Conservation (phyloP, 2,113 vertebrate genomes). For the Chloroceryle aenea region DNA sequence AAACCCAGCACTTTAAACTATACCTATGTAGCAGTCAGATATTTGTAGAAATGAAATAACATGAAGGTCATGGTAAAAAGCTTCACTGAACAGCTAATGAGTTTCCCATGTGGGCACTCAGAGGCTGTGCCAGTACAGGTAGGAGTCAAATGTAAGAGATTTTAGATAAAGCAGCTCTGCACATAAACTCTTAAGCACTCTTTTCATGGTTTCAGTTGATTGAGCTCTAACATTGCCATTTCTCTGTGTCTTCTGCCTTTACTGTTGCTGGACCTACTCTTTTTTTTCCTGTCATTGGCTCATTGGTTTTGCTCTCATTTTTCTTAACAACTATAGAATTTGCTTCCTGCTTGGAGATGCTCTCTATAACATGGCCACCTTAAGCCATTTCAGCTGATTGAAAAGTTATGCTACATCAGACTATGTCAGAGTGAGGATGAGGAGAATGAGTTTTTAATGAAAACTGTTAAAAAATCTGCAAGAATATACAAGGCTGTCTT, state of each 20-base stretch:
- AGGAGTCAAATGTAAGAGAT: not conserved
- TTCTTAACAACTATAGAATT: not conserved
- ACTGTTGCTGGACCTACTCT: not conserved
- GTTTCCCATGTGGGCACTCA: not conserved
- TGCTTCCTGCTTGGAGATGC: not conserved
- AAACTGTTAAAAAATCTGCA: not conserved
- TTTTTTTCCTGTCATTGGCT: not conserved
- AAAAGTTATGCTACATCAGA: not conserved
- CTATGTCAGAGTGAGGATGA: not conserved
- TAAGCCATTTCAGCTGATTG: not conserved
- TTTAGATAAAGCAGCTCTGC: not conserved
- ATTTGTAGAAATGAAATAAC: not conserved
- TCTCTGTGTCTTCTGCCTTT: not conserved
- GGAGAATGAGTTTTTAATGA: not conserved
- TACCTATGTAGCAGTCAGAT: not conserved
- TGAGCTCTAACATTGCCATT: not conserved
- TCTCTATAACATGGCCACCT: not conserved
- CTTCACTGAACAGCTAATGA: not conserved
- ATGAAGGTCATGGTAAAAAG: not conserved
- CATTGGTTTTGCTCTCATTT: not conserved
- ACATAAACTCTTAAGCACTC: not conserved
- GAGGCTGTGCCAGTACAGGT: not conserved
- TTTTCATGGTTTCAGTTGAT: not conserved
- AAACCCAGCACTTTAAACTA: not conserved
- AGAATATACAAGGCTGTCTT: not conserved